Evolutionary conservation across 2,888 invertebrate genomes (phyloP).

Genomic region (Drosophila buzzatii): DNA sequence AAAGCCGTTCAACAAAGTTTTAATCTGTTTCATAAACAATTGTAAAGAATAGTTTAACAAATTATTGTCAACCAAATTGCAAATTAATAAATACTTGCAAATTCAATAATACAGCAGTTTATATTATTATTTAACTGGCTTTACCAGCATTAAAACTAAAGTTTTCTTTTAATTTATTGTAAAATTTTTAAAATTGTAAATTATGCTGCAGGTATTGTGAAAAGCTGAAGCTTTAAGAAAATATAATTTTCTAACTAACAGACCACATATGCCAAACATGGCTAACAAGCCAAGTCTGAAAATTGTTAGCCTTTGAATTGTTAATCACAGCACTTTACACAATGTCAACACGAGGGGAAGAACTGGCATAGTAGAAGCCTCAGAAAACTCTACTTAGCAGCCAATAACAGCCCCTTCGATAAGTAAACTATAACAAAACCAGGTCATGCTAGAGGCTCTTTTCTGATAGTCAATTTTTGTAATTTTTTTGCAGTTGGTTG

Average conservation of each 20-base stretch:
- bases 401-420: slow-evolving; percentile 30
- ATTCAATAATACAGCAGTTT: neutral
- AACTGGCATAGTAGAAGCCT: neutral
- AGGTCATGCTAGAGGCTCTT: slow-evolving; percentile 7
- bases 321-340: slow-evolving; percentile 40
- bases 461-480: slow-evolving; percentile 13
- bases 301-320: slow-evolving; percentile 29
- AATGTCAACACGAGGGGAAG: slow-evolving; percentile 20
- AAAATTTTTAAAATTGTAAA: no score
- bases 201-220: neutral
- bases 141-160: neutral
- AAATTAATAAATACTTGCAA: neutral
- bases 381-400: slow-evolving; percentile 11
- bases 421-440: slow-evolving; percentile 8
- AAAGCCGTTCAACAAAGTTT: neutral
- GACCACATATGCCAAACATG: neutral
- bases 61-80: neutral
- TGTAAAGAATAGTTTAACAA: neutral
- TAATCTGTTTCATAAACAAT: neutral
- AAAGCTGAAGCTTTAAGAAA: neutral
- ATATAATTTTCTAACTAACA: neutral
- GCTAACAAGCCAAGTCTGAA: neutral
- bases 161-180: no score
- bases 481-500: slow-evolving; percentile 26
- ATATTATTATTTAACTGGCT: neutral